phyloP scores from a whole-genome alignment of 2,888 invertebrate species.

The Lasioglossum marginatum region DNA sequence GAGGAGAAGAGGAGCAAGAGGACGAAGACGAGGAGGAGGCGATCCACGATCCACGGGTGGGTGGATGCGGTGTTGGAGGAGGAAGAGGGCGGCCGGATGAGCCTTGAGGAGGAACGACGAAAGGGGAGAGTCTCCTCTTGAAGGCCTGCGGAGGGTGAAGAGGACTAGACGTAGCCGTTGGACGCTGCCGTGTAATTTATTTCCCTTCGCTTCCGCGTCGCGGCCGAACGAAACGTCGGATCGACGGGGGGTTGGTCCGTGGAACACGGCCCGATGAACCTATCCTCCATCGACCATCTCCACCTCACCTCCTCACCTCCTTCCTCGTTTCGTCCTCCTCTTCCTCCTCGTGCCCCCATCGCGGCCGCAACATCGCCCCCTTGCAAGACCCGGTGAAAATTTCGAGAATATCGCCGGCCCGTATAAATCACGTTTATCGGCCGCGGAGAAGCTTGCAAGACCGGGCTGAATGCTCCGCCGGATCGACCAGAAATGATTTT shows the following conservation, averaged over 20 bases:
- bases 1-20: conserved; percentile 60
- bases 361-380: conserved; percentile 30
- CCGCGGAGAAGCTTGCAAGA: conserved; percentile 45
- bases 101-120: conserved; percentile 59
- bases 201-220: conserved; percentile 82
- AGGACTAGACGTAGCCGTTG: conserved; percentile 75
- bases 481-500: conserved; percentile 57
- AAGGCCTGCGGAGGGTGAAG: conserved; percentile 69
- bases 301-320: not conserved
- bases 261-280: conserved; percentile 74
- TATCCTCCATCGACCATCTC: conserved; percentile 59
- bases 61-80: conserved; percentile 19
- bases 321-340: not conserved
- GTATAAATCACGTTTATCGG: conserved; percentile 61
- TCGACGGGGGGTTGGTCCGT: conserved; percentile 75
- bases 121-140: conserved; percentile 56
- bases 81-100: conserved; percentile 54
- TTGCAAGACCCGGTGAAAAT: conserved; percentile 73
- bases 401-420: conserved; percentile 79
- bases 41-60: conserved; percentile 23
- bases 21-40: conserved; percentile 12
- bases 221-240: conserved; percentile 78
- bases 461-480: conserved; percentile 45
- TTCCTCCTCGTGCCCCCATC: conserved; percentile 25
- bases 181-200: conserved; percentile 82